Evolutionary conservation across 1,140 invertebrate genomes (phyloP).

Genomic region (Magallana ariakensis): DNA sequence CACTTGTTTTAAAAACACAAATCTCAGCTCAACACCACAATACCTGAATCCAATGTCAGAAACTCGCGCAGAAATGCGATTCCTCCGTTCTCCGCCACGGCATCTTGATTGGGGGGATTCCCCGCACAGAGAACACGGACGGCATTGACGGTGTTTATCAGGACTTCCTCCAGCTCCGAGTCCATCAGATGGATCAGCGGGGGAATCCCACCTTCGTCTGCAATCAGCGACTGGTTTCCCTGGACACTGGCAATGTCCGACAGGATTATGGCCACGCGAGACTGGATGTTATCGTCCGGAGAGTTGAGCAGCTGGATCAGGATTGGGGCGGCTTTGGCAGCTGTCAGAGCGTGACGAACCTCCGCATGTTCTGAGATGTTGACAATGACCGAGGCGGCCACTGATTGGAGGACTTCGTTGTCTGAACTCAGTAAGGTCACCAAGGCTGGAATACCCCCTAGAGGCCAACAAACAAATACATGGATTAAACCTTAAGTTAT

Average conservation of each 20-base stretch:
- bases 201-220: conserved; percentile 71
- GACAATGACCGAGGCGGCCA: conserved; percentile 77
- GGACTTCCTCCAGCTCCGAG: conserved; percentile 77
- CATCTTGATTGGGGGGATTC: conserved; percentile 75
- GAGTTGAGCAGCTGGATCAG: conserved; percentile 73
- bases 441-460: conserved; percentile 75
- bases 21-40: not conserved
- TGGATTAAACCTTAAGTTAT: too few relatives aligned
- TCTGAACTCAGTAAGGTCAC: conserved; percentile 72
- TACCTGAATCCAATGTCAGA: conserved; percentile 75
- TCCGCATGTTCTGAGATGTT: conserved; percentile 77
- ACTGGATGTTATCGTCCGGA: conserved; percentile 77
- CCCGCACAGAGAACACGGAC: conserved; percentile 76
- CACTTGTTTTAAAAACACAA: too few relatives aligned
- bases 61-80: conserved; percentile 77
- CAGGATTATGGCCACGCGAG: conserved; percentile 77
- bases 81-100: conserved; percentile 70
- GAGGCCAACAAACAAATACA: conserved; percentile 9
- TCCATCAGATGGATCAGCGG: conserved; percentile 76
- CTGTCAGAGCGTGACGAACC: conserved; percentile 70
- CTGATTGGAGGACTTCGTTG: conserved; percentile 74
- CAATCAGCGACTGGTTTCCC: conserved; percentile 74
- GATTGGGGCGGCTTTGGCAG: conserved; percentile 70
- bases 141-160: conserved; percentile 79
- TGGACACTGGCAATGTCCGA: conserved; percentile 77